Evolutionary conservation across 1,140 invertebrate species (phyloP).

Genomic region (Drosophila paulistorum): DNA sequence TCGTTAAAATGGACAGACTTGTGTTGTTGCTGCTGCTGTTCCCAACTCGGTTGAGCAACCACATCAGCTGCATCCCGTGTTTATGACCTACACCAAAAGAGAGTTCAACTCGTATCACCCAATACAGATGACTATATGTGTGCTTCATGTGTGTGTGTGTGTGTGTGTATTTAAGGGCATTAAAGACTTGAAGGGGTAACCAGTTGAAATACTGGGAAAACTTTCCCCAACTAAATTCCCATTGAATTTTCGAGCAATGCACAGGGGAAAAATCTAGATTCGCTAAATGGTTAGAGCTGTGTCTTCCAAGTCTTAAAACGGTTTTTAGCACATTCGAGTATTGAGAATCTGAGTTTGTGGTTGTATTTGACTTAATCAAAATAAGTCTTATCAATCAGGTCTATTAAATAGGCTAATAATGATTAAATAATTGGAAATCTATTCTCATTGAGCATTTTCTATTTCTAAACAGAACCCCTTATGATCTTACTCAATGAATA

Average conservation of each 20-base stretch:
- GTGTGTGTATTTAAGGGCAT: slow-evolving; percentile 9
- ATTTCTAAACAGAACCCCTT: too few species aligned
- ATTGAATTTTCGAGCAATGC: background rate
- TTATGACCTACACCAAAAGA: slow-evolving; percentile 76
- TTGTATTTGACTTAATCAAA: too few species aligned
- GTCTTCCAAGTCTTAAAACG: background rate
- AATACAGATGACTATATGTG: background rate
- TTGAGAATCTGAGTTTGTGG: too few species aligned
- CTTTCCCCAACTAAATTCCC: slow-evolving; percentile 12
- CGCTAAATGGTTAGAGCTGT: background rate
- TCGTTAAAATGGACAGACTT: slow-evolving; percentile 66
- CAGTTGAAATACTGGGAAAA: slow-evolving; percentile 2
- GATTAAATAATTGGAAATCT: too few species aligned
- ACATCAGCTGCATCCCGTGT: slow-evolving; percentile 61
- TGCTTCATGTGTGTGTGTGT: background rate
- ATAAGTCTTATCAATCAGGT: too few species aligned
- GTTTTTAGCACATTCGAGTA: too few species aligned
- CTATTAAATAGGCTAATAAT: too few species aligned
- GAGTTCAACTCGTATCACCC: slow-evolving; percentile 47
- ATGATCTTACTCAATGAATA: too few species aligned
- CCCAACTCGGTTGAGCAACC: slow-evolving; percentile 34
- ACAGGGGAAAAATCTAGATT: slow-evolving; percentile 2
- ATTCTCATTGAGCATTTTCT: too few species aligned
- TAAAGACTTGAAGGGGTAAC: slow-evolving; percentile 40
- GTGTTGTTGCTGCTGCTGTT: slow-evolving; percentile 20